phyloP scores from a whole-genome alignment of 2,113 vertebrate species.

The Tretioscincus oriximinensis region DNA sequence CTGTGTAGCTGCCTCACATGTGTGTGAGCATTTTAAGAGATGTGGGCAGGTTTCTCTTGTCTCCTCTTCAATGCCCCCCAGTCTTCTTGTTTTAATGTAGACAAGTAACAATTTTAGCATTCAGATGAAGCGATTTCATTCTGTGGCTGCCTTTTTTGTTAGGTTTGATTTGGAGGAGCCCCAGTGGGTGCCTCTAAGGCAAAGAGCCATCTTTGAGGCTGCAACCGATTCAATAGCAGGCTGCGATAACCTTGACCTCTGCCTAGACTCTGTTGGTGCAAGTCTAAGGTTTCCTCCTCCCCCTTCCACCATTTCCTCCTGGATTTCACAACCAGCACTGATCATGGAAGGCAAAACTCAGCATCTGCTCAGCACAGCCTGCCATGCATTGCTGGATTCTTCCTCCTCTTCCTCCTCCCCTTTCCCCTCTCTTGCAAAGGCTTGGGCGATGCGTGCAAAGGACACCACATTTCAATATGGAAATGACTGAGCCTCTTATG shows the following conservation, averaged over 20 bases:
- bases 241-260: constrained; percentile 92
- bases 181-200: constrained; percentile 88
- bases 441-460: constrained; percentile 72
- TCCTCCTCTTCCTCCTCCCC: constrained; percentile 65
- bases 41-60: constrained; percentile 45
- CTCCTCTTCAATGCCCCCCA: constrained; percentile 78
- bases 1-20: too few species aligned
- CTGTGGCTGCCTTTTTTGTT: constrained; percentile 87
- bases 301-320: constrained; percentile 38
- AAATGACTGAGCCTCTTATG: constrained; percentile 83
- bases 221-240: constrained; percentile 87
- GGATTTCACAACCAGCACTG: too few species aligned
- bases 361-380: too few species aligned
- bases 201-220: constrained; percentile 86
- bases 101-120: constrained; percentile 91
- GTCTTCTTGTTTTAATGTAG: constrained; percentile 80
- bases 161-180: constrained; percentile 87
- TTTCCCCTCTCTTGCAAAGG: constrained; percentile 70
- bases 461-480: constrained; percentile 85
- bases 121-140: constrained; percentile 89
- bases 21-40: constrained; percentile 60
- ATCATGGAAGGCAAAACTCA: too few species aligned
- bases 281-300: constrained; percentile 76
- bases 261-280: constrained; percentile 85
- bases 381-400: constrained; percentile 39